Percentiles rank a stretch among this genome's conserved stretches.
These are phyloP conservation scores for Cosmorhoe ocellata DNA, from an alignment of 2,888 invertebrate genomes.

Conservation along the genomic window DNA sequence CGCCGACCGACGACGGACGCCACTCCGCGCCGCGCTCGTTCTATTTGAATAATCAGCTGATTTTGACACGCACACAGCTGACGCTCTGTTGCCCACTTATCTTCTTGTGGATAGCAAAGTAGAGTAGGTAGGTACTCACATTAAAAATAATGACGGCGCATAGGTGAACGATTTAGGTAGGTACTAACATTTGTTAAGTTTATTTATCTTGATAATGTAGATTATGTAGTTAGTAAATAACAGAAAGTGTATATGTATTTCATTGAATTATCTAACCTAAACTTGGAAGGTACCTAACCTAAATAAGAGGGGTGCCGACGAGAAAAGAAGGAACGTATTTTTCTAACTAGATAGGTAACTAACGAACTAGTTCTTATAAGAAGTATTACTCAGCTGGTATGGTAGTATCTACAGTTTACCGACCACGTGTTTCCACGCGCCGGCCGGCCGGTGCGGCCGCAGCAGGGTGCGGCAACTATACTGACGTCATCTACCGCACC, in stretches of 20 bases:
- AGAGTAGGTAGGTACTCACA: neutral
- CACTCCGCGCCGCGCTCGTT: constrained; percentile 54
- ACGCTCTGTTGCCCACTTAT: constrained; percentile 72
- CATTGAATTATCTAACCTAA: no score
- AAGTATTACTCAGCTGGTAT: constrained; percentile 58
- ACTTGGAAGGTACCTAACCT: no score
- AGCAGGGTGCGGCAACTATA: constrained; percentile 39
- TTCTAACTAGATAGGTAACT: no score
- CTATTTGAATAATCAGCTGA: constrained; percentile 84
- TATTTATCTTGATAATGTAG: no score
- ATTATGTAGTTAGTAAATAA: constrained; percentile 22
- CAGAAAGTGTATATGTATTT: no score
- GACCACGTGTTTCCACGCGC: constrained; percentile 43
- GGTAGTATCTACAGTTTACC: no score
- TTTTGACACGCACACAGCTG: constrained; percentile 82
- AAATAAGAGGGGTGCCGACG: no score
- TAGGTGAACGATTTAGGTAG: neutral
- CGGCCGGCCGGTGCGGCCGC: no score
- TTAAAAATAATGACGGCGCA: constrained; percentile 8
- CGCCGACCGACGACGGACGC: constrained; percentile 57
- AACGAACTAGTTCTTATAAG: no score
- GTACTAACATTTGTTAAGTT: no score
- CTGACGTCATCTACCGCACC: constrained; percentile 12
- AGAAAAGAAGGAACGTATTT: no score
- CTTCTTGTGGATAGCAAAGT: constrained; percentile 48